Percentiles rank a stretch among this genome's conserved stretches.
phyloP scores from a whole-genome alignment of 2,888 invertebrate species.

The Heliconius ismenius region DNA sequence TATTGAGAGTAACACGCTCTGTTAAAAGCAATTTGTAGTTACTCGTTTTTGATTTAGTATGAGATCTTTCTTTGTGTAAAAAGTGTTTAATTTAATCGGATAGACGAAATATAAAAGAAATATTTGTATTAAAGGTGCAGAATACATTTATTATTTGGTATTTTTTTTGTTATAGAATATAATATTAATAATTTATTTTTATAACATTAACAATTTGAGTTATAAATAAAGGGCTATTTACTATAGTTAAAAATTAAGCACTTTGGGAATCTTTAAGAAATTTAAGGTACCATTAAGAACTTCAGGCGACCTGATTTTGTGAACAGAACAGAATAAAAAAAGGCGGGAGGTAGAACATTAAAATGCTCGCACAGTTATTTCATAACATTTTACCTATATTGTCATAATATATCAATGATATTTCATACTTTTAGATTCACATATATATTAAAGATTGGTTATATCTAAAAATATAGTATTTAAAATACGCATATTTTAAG shows the following conservation, averaged over 20 bases:
- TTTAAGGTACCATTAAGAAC: slow-evolving; percentile 35
- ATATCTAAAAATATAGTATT: not conserved
- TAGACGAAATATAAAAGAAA: too few relatives aligned
- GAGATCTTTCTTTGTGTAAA: not conserved
- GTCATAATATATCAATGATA: too few relatives aligned
- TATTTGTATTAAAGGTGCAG: too few relatives aligned
- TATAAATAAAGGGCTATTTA: too few relatives aligned
- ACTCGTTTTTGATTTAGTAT: slow-evolving; percentile 28
- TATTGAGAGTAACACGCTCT: slow-evolving; percentile 48
- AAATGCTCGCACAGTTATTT: slow-evolving; percentile 28
- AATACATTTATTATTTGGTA: too few relatives aligned
- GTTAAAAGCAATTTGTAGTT: slow-evolving; percentile 38
- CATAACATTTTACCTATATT: not conserved
- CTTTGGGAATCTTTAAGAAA: slow-evolving; percentile 33
- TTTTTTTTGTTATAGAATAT: too few relatives aligned
- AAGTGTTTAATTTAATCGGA: too few relatives aligned
- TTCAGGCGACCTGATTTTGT: slow-evolving; percentile 39
- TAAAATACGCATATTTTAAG: not conserved
- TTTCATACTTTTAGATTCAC: not conserved
- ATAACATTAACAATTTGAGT: too few relatives aligned
- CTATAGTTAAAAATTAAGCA: too few relatives aligned
- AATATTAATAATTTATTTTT: too few relatives aligned
- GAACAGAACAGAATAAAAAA: slow-evolving; percentile 35
- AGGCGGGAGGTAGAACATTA: slow-evolving; percentile 30
- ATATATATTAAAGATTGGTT: not conserved